Conservation (phyloP, 1,140 invertebrate genomes). For the Potamilus streckersoni region DNA sequence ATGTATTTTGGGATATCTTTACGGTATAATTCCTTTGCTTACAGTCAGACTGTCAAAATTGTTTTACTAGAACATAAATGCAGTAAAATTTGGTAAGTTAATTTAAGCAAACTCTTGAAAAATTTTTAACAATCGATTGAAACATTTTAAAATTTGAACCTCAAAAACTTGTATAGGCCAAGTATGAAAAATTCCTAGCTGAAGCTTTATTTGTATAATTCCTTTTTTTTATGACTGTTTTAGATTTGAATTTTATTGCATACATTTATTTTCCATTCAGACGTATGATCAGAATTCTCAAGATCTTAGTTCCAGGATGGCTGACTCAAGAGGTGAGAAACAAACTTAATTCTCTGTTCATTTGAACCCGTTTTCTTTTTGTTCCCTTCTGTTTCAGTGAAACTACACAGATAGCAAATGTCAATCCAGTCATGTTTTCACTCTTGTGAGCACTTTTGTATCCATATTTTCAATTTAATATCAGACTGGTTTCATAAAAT, state of each 20-base stretch:
- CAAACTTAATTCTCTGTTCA: background rate
- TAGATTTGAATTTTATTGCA: background rate
- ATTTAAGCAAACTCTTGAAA: background rate
- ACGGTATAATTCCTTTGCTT: too few species aligned
- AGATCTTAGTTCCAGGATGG: constrained; percentile 85
- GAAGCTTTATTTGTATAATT: constrained; percentile 8
- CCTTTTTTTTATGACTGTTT: background rate
- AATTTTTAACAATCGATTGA: background rate
- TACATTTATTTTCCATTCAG: constrained; percentile 50
- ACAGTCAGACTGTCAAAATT: background rate
- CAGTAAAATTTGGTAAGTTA: background rate
- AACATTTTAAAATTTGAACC: background rate
- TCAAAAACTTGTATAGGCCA: background rate
- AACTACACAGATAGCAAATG: constrained; percentile 6
- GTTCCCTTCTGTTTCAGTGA: background rate
- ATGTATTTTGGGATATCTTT: too few species aligned
- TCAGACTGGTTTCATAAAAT: background rate
- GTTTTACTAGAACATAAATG: too few species aligned
- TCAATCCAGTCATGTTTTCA: constrained; percentile 4
- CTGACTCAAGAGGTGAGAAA: constrained; percentile 67
- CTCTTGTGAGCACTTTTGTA: background rate
- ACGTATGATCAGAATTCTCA: constrained; percentile 81
- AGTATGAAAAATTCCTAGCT: background rate
- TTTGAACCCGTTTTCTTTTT: background rate
- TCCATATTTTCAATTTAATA: background rate